phyloP scores from a whole-genome alignment of 2,888 invertebrate species.

The Lymantria dispar region DNA sequence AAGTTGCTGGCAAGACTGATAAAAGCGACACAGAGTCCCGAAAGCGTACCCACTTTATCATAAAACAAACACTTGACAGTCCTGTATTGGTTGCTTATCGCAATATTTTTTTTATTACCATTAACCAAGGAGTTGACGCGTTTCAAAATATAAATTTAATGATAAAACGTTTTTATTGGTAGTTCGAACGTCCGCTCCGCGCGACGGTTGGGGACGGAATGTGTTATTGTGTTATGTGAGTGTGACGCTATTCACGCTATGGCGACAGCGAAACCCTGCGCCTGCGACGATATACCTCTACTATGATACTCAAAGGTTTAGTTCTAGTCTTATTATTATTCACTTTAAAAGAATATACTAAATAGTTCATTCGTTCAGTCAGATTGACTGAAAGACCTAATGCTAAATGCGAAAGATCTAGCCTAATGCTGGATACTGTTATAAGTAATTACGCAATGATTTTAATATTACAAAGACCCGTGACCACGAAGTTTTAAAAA shows the following conservation, averaged over 20 bases:
- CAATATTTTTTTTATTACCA: slow-evolving; percentile 50
- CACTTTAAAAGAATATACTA: no score
- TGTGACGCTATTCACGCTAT: no score
- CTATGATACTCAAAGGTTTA: slow-evolving; percentile 19
- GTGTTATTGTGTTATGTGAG: slow-evolving; percentile 51
- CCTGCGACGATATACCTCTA: slow-evolving; percentile 46
- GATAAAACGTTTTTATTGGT: slow-evolving; percentile 38
- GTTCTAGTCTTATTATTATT: slow-evolving; percentile 8
- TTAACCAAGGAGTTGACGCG: slow-evolving; percentile 36
- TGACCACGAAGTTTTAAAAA: no score
- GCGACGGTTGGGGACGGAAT: slow-evolving; percentile 56
- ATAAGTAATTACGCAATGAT: no score
- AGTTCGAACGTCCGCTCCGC: slow-evolving; percentile 44
- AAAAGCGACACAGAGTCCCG: slow-evolving; percentile 51
- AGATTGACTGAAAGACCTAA: no score
- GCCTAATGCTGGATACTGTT: no score
- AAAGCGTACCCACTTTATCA: slow-evolving; percentile 57
- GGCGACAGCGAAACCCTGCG: slow-evolving; percentile 46
- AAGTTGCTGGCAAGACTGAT: slow-evolving; percentile 61
- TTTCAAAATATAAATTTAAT: slow-evolving; percentile 46
- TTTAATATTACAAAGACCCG: no score
- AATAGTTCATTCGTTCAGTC: no score
- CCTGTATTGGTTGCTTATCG: slow-evolving; percentile 45
- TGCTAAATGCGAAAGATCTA: no score
- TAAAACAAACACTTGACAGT: slow-evolving; percentile 60